Base-by-base conservation (phyloP, 2,797 vertebrate species). In the Micropoecilia bifurca region DNA sequence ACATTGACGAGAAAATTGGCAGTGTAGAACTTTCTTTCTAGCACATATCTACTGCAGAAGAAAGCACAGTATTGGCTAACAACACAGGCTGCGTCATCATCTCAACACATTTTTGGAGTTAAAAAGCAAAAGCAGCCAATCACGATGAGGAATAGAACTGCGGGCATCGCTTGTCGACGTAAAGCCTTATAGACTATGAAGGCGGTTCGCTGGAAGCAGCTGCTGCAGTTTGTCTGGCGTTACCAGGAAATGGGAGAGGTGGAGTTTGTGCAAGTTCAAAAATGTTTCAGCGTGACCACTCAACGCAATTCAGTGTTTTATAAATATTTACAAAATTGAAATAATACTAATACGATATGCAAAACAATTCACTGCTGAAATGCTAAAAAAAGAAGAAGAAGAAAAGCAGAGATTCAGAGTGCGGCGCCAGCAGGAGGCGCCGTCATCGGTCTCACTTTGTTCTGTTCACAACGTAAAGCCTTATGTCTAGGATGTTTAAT, bases 291-390 rank as follows among this genome's bases (percentile, higher is more conserved):
- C 77, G 84, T 85, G 90, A 91, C 91, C 95, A 88, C 85, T 88
- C 81, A 68, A 83, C 66, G 82, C 74, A 76, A 76, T 91, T 95
- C 91, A 90, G 92, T 93, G 92, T 91, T 90, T 57, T 93, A 57
- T 91, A 93, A 93, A 93, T 95, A 95, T 95, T 90, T 94, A 96
- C 95, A 96, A 75, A 77, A 83, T 79, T 80, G 84, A 92, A 93
- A 86, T 82, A 85, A 87, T 82, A 85, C 79, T 92, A 93, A 93
- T 92, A 93, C 71, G 77, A 93, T 92, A 92, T 89, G 81, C 81
- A 76, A 75, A 50, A 88, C 73, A 76, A 91, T 78, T 80, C 63
- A 59, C 85, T 78, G 82, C 86, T 89, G 69, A 76, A 84, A 83
- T 85, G 80, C 77, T 87, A 75, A 81, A 81, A 68, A 53, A 33